These are phyloP conservation scores for Holothuria scabra DNA, from an alignment of 53 echinoderm and acorn worm genomes.

Conservation along the genomic window DNA sequence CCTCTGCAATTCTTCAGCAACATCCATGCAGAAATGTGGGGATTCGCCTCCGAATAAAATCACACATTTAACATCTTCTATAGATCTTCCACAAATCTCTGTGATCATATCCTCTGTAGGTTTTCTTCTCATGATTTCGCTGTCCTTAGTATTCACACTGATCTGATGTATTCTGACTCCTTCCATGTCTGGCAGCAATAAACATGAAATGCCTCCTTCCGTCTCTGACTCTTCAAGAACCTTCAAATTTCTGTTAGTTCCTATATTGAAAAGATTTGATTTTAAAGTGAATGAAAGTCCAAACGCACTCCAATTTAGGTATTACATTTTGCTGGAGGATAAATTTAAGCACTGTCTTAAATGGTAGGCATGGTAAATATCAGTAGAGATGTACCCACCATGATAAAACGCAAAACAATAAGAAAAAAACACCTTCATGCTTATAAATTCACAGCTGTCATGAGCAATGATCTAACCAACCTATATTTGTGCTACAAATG, in stretches of 20 bases:
- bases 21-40: neutral
- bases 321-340: no score
- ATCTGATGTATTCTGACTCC: slow-evolving; percentile 64
- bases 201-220: slow-evolving; percentile 61
- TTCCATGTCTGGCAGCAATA: slow-evolving; percentile 81
- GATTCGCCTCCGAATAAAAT: slow-evolving; percentile 61
- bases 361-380: no score
- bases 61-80: slow-evolving; percentile 69
- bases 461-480: no score
- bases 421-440: no score
- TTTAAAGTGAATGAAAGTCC: neutral
- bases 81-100: slow-evolving; percentile 40
- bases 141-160: slow-evolving; percentile 29
- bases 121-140: slow-evolving; percentile 4
- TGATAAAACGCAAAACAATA: no score
- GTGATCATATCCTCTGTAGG: slow-evolving; percentile 15
- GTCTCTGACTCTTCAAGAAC: slow-evolving; percentile 71
- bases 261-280: neutral
- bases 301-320: no score
- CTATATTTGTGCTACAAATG: no score
- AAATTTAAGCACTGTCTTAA: no score
- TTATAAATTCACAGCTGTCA: no score
- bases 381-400: no score
- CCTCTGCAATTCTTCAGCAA: slow-evolving; percentile 53
- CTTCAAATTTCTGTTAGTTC: slow-evolving; percentile 51